Percentiles rank a stretch among this genome's conserved stretches.
Evolutionary conservation across 2,888 invertebrate species (phyloP).

Genomic region (Atherix ibis): DNA sequence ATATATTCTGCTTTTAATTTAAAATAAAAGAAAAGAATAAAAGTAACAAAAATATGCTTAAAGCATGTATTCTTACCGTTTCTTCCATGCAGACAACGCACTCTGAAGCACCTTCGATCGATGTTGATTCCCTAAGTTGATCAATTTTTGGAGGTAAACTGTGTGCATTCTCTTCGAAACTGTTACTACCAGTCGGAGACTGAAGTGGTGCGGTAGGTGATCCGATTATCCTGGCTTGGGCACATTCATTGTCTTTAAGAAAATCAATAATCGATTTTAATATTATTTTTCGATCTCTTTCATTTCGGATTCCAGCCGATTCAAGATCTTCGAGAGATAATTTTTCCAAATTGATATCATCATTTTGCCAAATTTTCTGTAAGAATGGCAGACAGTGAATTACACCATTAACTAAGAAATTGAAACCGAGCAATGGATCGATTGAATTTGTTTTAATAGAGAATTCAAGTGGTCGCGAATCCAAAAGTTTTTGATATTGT

Average conservation of each 20-base stretch:
- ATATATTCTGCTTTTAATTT: constrained; percentile 5
- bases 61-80: constrained; percentile 38
- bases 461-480: constrained; percentile 53
- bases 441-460: constrained; percentile 43
- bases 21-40: too few relatives aligned
- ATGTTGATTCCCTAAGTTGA: constrained; percentile 9
- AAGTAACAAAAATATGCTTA: too few relatives aligned
- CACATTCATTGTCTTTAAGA: constrained; percentile 21
- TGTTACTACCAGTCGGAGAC: neutral
- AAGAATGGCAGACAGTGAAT: constrained; percentile 63
- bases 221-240: constrained; percentile 5
- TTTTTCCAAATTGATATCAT: constrained; percentile 18
- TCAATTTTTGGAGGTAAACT: neutral
- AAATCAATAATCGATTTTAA: constrained; percentile 46
- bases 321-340: constrained; percentile 41
- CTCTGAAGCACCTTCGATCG: constrained; percentile 36
- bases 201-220: constrained; percentile 1
- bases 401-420: constrained; percentile 52
- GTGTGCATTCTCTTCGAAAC: neutral
- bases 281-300: constrained; percentile 43
- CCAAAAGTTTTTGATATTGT: constrained; percentile 70
- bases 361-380: constrained; percentile 17
- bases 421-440: constrained; percentile 51
- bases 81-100: constrained; percentile 75
- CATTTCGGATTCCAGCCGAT: constrained; percentile 39